Base-by-base conservation (phyloP, 2,888 invertebrate species). In the Coecobrya sp. region DNA sequence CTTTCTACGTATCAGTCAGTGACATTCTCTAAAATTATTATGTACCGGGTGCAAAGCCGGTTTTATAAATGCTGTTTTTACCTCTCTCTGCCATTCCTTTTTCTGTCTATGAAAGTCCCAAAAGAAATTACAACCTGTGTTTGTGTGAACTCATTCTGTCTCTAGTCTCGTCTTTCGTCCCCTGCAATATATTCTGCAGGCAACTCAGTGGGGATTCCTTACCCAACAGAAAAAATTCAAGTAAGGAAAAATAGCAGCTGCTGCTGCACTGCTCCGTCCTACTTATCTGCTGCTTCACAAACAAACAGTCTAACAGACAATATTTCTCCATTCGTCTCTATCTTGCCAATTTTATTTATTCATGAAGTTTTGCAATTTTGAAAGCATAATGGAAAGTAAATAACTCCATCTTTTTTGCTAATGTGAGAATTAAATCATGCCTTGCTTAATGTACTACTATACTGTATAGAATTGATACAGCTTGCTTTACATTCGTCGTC, bases 331-430 rank as follows among this genome's bases (percentile, higher is more conserved):
- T 76, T 42, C 76, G 19, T 76, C 49, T 76, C 45, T 49, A 76
- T 76, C 45, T 76, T 76, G 25, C 45, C 76, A 76, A 76, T 82
- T 52, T 82, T 82, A 82, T 82, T 82, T 82, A 82, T 82, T 82
- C 82, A 82, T 82, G 59, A 27, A 27, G 52, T 55, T 82, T 82
- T 82, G 22, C 52, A 79, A 79, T 79, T 82, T 82, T 82, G 55
- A 82, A 55, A 59, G n/a, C n/a, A 55, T 59, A 82, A 82, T 55
- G 82, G 55, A 52, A 82, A 82, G 55, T 30, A 82, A 82, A 52
- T 19, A 82, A 52, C 82, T 45, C 49, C 16, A 1, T 49, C n/a
- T 11, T 13, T 68, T 68, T 36, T 68, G 36, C 16, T 30, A 79
- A 79, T 49, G 45, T n/a, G 42, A 79, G 42, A 79, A 79, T 68